These are phyloP conservation scores for Drosophila cardini DNA, from an alignment of 1,140 invertebrate species.

Conservation along the genomic window DNA sequence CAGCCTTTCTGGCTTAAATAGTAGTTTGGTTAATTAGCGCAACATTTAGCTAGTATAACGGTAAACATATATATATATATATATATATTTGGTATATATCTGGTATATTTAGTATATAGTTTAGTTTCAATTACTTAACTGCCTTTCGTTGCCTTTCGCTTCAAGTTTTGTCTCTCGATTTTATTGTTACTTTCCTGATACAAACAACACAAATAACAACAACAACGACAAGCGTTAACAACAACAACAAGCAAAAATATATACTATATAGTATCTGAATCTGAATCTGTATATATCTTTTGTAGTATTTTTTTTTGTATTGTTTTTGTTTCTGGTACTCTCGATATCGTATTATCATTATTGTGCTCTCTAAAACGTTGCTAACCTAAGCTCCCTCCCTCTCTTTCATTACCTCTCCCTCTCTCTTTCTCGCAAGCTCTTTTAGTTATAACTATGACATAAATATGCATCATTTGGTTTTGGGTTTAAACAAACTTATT, in stretches of 20 bases:
- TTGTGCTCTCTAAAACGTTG: conserved; percentile 65
- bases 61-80: conserved; percentile 41
- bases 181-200: conserved; percentile 5
- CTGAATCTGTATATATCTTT: conserved; percentile 29
- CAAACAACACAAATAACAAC: conserved; percentile 65
- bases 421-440: conserved; percentile 48
- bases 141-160: conserved; percentile 63
- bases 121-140: conserved; percentile 15
- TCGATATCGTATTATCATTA: conserved; percentile 56
- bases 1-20: conserved; percentile 10
- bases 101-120: not conserved
- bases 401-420: conserved; percentile 45
- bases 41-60: conserved; percentile 64
- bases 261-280: conserved; percentile 9
- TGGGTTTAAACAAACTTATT: conserved; percentile 53
- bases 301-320: conserved; percentile 1
- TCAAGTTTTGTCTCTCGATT: conserved; percentile 1
- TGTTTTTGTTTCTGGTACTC: conserved; percentile 58
- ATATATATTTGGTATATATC: no score
- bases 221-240: conserved; percentile 60
- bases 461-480: not conserved
- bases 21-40: conserved; percentile 26
- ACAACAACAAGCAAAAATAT: conserved; percentile 71
- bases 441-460: conserved; percentile 58
- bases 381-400: conserved; percentile 67